phyloP scores from a whole-genome alignment of 2,113 vertebrate species.

The Cricetomys ansorgei region DNA sequence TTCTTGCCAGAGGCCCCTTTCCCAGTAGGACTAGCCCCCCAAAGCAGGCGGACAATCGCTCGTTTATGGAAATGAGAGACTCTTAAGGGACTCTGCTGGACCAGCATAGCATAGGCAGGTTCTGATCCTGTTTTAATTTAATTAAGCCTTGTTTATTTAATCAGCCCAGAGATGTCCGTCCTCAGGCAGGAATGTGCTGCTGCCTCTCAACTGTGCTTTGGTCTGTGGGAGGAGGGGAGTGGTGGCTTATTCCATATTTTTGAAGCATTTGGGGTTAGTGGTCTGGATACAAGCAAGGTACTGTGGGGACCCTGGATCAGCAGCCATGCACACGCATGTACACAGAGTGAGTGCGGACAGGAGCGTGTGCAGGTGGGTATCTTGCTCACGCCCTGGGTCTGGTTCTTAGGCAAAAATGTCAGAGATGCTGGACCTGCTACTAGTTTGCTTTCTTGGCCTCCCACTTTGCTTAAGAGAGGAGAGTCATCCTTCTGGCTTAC shows the following conservation, averaged over 20 bases:
- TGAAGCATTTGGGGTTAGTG: background rate
- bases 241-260: background rate
- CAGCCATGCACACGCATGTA: background rate
- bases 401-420: background rate
- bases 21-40: background rate
- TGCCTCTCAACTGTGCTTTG: slow-evolving; percentile 3
- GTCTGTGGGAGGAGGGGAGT: slow-evolving; percentile 19
- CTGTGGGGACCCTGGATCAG: background rate
- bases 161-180: slow-evolving; percentile 62
- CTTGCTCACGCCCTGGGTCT: background rate
- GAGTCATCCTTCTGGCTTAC: background rate
- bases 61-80: slow-evolving; percentile 73
- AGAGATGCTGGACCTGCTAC: background rate
- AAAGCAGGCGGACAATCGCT: slow-evolving; percentile 46
- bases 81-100: slow-evolving; percentile 46
- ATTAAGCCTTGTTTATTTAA: slow-evolving; percentile 79
- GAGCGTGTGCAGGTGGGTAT: background rate
- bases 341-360: too few species aligned
- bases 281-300: background rate
- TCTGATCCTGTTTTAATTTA: slow-evolving; percentile 78
- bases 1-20: background rate
- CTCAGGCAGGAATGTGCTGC: slow-evolving; percentile 72
- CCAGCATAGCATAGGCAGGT: slow-evolving; percentile 59
- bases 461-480: background rate
- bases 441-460: background rate